Evolutionary conservation across 2,888 invertebrate genomes (phyloP).

Genomic region (Conomelus anceps): DNA sequence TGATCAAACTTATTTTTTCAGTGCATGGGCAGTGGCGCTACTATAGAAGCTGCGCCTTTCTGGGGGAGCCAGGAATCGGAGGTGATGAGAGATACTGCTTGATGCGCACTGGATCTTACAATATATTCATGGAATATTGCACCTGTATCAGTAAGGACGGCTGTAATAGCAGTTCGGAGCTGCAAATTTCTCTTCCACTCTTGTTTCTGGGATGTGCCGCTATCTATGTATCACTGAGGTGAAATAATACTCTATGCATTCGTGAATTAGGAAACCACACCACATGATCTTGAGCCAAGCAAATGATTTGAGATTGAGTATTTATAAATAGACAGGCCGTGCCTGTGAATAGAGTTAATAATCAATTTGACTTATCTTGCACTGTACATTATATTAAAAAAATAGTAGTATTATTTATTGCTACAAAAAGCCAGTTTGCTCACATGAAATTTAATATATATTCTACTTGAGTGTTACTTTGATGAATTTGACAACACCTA

Average conservation of each 20-base stretch:
- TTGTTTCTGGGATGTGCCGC: neutral
- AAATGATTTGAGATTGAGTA: neutral
- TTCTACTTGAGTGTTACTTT: neutral
- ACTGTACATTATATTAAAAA: neutral
- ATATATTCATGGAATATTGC: constrained; percentile 90
- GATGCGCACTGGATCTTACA: constrained; percentile 85
- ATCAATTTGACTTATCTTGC: neutral
- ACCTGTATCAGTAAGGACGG: constrained; percentile 90
- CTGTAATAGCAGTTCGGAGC: constrained; percentile 57
- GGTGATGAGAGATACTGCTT: constrained; percentile 86
- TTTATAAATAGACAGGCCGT: too few relatives aligned
- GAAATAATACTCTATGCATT: neutral
- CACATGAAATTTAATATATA: neutral
- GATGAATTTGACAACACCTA: neutral
- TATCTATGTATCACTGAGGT: neutral
- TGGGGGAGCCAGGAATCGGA: constrained; percentile 83
- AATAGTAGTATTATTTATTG: neutral
- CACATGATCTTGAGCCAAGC: neutral
- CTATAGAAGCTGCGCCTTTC: constrained; percentile 61
- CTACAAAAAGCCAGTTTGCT: neutral
- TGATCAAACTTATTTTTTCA: constrained; percentile 25
- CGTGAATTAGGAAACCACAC: neutral
- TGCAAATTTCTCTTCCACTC: neutral
- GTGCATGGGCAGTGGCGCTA: constrained; percentile 38
- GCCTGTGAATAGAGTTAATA: neutral